Evolutionary conservation across 2,888 invertebrate genomes (phyloP).

Genomic region (Drosophila infuscata): DNA sequence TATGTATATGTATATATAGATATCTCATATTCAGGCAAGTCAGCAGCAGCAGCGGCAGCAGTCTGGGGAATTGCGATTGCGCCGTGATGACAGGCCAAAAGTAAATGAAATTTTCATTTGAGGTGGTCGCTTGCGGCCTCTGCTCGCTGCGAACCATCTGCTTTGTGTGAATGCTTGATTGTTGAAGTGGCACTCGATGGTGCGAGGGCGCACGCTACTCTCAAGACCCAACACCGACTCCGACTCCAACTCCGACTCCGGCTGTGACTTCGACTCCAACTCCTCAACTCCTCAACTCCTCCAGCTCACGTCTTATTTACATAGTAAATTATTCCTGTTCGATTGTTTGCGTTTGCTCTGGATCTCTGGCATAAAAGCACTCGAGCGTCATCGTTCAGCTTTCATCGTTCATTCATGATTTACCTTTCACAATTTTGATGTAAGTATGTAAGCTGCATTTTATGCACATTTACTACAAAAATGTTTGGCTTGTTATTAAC

Average conservation of each 20-base stretch:
- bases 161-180: slow-evolving; percentile 81
- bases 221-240: slow-evolving; percentile 33
- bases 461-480: slow-evolving; percentile 23
- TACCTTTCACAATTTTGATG: slow-evolving; percentile 70
- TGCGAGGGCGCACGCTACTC: slow-evolving; percentile 79
- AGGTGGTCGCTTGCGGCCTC: slow-evolving; percentile 71
- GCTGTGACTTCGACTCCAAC: background rate
- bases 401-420: slow-evolving; percentile 74
- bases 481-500: slow-evolving; percentile 18
- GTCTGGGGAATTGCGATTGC: slow-evolving; percentile 61
- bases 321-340: slow-evolving; percentile 82
- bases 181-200: slow-evolving; percentile 79
- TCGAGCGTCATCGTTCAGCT: slow-evolving; percentile 76
- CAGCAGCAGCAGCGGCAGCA: slow-evolving; percentile 27
- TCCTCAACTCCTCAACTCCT: slow-evolving; percentile 7
- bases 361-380: slow-evolving; percentile 77
- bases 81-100: slow-evolving; percentile 75
- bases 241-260: background rate
- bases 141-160: slow-evolving; percentile 63
- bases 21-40: slow-evolving; percentile 39
- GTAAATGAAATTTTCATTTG: slow-evolving; percentile 77
- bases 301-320: slow-evolving; percentile 72
- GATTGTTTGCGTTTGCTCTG: slow-evolving; percentile 79
- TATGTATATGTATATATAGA: slow-evolving; percentile 15
- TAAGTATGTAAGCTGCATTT: slow-evolving; percentile 14